These are phyloP conservation scores for Psittacula cyanocephala DNA, from an alignment of 2,113 vertebrate genomes.

Conservation along the genomic window DNA sequence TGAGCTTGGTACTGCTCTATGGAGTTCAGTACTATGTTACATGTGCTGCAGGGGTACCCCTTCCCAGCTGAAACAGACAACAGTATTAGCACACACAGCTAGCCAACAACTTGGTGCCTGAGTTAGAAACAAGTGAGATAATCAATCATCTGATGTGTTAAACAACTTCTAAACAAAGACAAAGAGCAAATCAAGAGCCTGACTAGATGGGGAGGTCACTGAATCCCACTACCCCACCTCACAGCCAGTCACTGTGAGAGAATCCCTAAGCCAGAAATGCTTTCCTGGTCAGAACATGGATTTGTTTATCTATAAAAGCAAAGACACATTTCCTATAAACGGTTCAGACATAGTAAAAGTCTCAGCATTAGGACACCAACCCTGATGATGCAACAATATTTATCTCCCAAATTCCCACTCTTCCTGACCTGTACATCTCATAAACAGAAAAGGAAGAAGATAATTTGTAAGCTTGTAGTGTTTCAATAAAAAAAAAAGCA, in stretches of 20 bases:
- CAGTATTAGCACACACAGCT: conserved; percentile 52
- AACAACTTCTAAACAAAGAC: neutral
- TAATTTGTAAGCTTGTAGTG: neutral
- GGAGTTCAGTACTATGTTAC: conserved; percentile 95
- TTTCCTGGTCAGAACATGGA: neutral
- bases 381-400: neutral
- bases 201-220: neutral
- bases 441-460: neutral
- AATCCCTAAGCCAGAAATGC: neutral
- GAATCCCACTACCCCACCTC: neutral
- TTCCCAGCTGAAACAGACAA: conserved; percentile 84
- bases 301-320: neutral
- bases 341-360: neutral
- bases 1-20: conserved; percentile 98
- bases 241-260: neutral
- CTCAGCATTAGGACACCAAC: neutral
- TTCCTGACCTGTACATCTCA: neutral
- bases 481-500: neutral
- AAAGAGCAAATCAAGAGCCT: neutral
- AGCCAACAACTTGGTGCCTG: neutral
- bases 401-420: neutral
- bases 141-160: neutral
- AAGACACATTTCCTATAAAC: neutral
- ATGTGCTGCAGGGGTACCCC: conserved; percentile 90
- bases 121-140: conserved; percentile 14